Conservation (phyloP, 1,140 invertebrate genomes). For the Zaprionus ornatus region DNA sequence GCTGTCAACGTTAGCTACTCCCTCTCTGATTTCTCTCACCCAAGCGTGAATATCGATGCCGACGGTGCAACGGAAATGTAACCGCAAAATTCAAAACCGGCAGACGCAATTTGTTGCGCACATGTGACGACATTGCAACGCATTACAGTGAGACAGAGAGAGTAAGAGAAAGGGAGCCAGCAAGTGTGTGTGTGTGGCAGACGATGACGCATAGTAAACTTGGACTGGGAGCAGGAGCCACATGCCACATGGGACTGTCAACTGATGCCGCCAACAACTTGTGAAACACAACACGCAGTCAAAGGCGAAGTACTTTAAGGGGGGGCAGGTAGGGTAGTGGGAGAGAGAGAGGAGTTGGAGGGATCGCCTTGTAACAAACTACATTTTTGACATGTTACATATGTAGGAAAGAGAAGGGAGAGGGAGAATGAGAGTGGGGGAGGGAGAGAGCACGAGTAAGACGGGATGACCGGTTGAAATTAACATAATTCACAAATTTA, state of each 20-base stretch:
- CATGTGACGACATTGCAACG: constrained; percentile 56
- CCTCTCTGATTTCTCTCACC: background rate
- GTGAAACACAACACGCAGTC: constrained; percentile 69
- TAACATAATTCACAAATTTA: constrained; percentile 78
- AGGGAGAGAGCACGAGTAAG: background rate
- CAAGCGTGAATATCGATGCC: constrained; percentile 24
- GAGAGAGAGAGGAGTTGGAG: too few relatives aligned
- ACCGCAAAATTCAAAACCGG: constrained; percentile 77
- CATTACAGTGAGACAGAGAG: constrained; percentile 16
- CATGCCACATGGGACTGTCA: constrained; percentile 55
- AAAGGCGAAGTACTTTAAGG: background rate
- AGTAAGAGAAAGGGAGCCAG: constrained; percentile 9
- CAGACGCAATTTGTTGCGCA: constrained; percentile 82
- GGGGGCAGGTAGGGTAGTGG: background rate
- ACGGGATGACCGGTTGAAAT: constrained; percentile 29
- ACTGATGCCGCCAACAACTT: constrained; percentile 53
- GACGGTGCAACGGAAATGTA: constrained; percentile 75
- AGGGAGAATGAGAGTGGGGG: background rate
- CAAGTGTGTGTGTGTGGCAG: constrained; percentile 27
- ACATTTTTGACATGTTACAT: constrained; percentile 65
- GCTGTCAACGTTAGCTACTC: constrained; percentile 63
- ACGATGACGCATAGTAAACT: constrained; percentile 39
- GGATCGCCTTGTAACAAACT: constrained; percentile 49
- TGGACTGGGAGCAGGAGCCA: constrained; percentile 30
- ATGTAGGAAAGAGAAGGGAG: constrained; percentile 17